Conservation (phyloP, 2,888 invertebrate genomes). For the Xylocampa areola region DNA sequence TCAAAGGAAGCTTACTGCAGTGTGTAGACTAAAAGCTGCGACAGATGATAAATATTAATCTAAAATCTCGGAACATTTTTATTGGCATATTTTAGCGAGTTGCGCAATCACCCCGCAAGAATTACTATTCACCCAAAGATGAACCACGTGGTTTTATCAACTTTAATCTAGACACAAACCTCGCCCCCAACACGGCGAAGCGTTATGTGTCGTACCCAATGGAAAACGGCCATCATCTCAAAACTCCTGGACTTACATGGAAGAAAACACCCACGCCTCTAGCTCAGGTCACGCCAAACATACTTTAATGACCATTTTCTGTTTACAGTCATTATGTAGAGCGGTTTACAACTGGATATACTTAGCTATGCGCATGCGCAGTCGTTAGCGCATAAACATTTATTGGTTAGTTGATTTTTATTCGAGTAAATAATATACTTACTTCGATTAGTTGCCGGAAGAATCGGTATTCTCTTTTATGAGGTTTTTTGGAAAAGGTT, state of each 20-base stretch:
- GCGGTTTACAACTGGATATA: conserved; percentile 27
- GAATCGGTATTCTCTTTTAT: no score
- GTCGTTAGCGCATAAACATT: conserved; percentile 27
- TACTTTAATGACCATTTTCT: conserved; percentile 56
- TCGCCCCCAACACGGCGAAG: no score
- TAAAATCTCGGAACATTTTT: no score
- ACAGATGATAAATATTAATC: no score
- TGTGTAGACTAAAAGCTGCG: no score
- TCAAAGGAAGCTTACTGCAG: no score
- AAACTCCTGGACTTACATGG: conserved; percentile 57
- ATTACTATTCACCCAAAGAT: no score
- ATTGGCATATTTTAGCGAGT: no score
- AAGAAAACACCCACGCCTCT: conserved; percentile 56
- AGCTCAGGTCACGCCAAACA: conserved; percentile 59
- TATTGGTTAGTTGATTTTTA: conserved; percentile 30
- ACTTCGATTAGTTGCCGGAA: not conserved
- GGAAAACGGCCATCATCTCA: conserved; percentile 30
- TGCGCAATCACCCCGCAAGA: no score
- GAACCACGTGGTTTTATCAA: no score
- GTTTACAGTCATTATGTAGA: conserved; percentile 47
- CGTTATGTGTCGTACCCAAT: conserved; percentile 37
- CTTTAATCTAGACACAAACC: no score
- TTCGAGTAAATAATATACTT: conserved; percentile 32
- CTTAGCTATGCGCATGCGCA: not conserved
- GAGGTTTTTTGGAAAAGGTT: no score